A percentile compares a stretch with the other conserved stretches of the same genome.
Evolutionary conservation across 2,113 vertebrate genomes (phyloP).

Genomic region (Cyrtonyx montezumae): DNA sequence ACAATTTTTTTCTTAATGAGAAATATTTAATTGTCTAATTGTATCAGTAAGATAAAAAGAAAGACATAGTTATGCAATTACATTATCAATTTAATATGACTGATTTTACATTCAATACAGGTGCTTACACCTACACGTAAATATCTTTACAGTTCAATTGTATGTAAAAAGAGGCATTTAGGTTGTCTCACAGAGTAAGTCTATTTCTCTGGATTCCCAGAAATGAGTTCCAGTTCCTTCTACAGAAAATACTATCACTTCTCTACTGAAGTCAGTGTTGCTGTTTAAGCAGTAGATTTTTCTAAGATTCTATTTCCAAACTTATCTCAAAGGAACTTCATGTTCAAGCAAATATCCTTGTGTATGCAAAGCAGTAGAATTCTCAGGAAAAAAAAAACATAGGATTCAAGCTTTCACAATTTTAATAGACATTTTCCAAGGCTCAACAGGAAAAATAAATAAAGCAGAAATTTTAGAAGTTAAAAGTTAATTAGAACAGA

Average conservation of each 20-base stretch:
- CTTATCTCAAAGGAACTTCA: neutral
- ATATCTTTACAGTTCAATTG: neutral
- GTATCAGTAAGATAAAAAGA: neutral
- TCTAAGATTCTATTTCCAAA: neutral
- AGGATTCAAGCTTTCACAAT: neutral
- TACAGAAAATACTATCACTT: neutral
- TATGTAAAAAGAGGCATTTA: neutral
- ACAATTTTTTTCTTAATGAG: neutral
- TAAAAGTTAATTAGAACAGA: neutral
- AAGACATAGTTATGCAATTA: neutral
- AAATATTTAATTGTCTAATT: neutral
- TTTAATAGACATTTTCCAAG: neutral
- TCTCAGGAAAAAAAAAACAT: neutral
- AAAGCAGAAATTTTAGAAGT: neutral
- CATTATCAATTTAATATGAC: neutral
- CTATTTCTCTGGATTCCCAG: neutral
- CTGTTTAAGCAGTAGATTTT: neutral
- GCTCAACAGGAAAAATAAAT: neutral
- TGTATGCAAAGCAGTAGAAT: neutral
- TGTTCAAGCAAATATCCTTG: neutral
- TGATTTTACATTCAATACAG: neutral
- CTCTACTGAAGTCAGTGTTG: neutral
- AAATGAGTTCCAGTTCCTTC: neutral
- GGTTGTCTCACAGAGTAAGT: neutral
- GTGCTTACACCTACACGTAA: neutral